Evolutionary conservation across 2,888 invertebrate species (phyloP).

Genomic region (Caenorhabditis sp.): DNA sequence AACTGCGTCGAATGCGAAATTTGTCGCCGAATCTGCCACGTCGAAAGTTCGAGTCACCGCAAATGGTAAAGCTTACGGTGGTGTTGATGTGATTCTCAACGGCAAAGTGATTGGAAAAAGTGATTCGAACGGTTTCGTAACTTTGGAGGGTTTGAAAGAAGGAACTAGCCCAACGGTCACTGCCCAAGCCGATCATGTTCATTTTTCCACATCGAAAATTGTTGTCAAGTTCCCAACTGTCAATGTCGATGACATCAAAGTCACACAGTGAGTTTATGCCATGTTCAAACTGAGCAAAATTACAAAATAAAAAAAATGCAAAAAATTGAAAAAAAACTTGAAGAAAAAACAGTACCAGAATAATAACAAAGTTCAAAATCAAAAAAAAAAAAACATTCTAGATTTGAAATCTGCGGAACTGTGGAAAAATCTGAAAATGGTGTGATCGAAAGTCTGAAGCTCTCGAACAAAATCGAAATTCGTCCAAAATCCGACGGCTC

Average conservation of each 20-base stretch:
- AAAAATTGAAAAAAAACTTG: too few species aligned
- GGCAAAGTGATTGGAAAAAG: constrained; percentile 38
- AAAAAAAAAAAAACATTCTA: too few species aligned
- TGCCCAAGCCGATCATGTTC: constrained; percentile 36
- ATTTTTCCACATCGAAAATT: constrained; percentile 26
- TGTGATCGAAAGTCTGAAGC: constrained; percentile 24
- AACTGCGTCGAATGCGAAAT: constrained; percentile 18
- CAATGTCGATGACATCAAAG: constrained; percentile 42
- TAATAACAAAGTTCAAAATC: too few species aligned
- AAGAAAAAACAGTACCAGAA: too few species aligned
- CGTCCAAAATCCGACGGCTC: constrained; percentile 40
- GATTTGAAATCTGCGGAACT: constrained; percentile 51
- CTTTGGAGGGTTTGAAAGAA: constrained; percentile 32
- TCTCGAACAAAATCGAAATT: constrained; percentile 36
- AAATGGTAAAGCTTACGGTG: constrained; percentile 24
- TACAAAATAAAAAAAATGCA: too few species aligned
- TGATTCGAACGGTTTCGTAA: constrained; percentile 34
- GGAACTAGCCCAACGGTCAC: constrained; percentile 27
- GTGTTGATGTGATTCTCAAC: constrained; percentile 44
- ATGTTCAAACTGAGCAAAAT: too few species aligned
- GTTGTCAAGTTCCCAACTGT: constrained; percentile 33
- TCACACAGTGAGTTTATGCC: constrained; percentile 45
- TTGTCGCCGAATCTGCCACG: constrained; percentile 42
- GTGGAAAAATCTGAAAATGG: constrained; percentile 46
- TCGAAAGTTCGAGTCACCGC: constrained; percentile 18